Percentiles rank a stretch among this genome's conserved stretches.
Conservation (phyloP, 2,113 vertebrate genomes). For the Castor canadensis region DNA sequence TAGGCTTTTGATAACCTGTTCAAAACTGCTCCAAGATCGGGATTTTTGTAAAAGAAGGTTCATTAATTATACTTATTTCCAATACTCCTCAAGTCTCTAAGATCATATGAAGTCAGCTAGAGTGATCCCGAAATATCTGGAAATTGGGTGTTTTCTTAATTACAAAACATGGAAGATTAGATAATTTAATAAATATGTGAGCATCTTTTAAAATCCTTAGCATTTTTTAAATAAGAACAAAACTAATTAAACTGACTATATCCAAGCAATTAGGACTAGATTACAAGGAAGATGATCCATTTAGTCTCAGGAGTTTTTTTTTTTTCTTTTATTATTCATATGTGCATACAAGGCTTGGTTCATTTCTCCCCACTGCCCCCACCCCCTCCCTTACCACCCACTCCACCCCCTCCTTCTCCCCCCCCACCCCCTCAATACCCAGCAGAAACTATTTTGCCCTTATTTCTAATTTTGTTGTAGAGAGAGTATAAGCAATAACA, state of each 20-base stretch:
- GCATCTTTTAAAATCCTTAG: background rate
- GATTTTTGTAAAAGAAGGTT: background rate
- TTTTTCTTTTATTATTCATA: too few species aligned
- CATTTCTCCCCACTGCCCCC: too few species aligned
- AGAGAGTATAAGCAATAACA: too few species aligned
- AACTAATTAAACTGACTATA: slow-evolving; percentile 30
- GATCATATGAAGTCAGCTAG: background rate
- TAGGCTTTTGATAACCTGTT: background rate
- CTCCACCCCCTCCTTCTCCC: too few species aligned
- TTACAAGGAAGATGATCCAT: slow-evolving; percentile 2
- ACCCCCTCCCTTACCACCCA: too few species aligned
- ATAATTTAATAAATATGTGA: background rate
- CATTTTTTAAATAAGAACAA: background rate
- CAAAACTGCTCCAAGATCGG: background rate
- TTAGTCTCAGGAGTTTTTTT: slow-evolving; percentile 25
- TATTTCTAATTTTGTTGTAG: too few species aligned
- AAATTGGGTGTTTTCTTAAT: slow-evolving; percentile 52
- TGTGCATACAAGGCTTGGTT: too few species aligned
- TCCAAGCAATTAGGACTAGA: slow-evolving; percentile 30
- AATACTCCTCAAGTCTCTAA: background rate
- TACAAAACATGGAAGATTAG: background rate
- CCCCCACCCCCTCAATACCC: too few species aligned
- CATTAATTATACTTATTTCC: slow-evolving; percentile 17
- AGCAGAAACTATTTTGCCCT: too few species aligned
- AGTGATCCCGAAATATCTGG: slow-evolving; percentile 3